A percentile compares a stretch with the other conserved stretches of the same genome.
phyloP scores from a whole-genome alignment of 2,113 vertebrate species.

The Psilopsiagon aurifrons region DNA sequence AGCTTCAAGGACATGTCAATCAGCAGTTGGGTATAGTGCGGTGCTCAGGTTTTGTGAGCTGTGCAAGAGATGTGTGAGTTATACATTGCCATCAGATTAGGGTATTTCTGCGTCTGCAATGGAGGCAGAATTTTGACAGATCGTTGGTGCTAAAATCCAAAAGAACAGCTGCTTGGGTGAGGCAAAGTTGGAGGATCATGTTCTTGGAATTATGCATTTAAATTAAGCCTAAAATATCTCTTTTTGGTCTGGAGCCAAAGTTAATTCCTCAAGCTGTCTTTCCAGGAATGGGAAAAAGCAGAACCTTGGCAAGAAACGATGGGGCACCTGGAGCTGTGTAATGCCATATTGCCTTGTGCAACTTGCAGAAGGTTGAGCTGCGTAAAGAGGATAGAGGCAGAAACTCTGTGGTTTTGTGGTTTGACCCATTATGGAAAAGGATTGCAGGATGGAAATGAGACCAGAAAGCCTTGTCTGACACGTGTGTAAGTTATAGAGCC shows the following conservation, averaged over 20 bases:
- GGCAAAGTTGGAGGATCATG: neutral
- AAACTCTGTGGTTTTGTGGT: neutral
- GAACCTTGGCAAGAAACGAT: neutral
- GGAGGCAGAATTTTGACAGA: neutral
- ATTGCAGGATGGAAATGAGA: neutral
- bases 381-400: neutral
- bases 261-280: neutral
- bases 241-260: neutral
- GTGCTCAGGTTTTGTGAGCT: neutral
- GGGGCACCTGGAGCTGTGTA: neutral
- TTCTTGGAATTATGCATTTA: neutral
- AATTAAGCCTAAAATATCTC: neutral
- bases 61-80: neutral
- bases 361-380: neutral
- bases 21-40: neutral
- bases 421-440: neutral
- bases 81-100: neutral
- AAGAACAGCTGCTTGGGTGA: neutral
- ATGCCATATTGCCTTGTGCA: neutral
- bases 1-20: neutral
- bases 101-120: neutral
- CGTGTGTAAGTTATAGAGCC: rapidly evolving
- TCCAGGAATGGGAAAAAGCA: neutral
- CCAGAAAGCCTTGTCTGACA: neutral
- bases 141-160: neutral